phyloP scores from a whole-genome alignment of 2,797 vertebrate genomes.

The Vespertilio murinus region DNA sequence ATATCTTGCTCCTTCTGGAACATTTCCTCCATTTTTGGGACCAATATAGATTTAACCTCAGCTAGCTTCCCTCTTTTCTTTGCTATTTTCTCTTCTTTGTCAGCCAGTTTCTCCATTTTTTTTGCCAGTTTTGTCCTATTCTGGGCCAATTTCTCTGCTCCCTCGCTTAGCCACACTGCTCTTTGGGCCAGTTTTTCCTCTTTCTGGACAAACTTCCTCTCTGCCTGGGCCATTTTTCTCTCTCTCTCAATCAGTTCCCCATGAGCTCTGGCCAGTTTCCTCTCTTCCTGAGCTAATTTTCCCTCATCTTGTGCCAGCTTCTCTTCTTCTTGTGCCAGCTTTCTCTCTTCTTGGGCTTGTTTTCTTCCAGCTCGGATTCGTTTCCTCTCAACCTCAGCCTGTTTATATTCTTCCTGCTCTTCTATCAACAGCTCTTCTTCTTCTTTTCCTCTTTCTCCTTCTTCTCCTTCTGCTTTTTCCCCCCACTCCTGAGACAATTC shows the following conservation, averaged over 20 bases:
- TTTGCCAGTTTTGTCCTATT: constrained; percentile 29
- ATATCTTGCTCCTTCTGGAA: constrained; percentile 9
- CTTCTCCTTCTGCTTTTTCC: not conserved
- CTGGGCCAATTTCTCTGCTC: constrained; percentile 41
- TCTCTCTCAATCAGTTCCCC: not conserved
- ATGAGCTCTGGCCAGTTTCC: constrained; percentile 28
- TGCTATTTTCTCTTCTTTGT: not conserved
- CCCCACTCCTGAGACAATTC: not conserved
- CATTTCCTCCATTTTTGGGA: not conserved
- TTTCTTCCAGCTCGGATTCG: not conserved
- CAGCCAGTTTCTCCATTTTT: not conserved
- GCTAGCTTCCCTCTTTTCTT: constrained; percentile 36
- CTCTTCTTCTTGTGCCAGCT: constrained; percentile 52
- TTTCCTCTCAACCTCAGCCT: not conserved
- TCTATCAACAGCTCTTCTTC: not conserved
- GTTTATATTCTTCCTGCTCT: constrained; percentile 20
- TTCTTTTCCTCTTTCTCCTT: accelerated
- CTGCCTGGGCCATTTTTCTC: not conserved
- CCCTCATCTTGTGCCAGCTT: constrained; percentile 55
- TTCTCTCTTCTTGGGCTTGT: not conserved
- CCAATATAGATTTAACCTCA: not conserved
- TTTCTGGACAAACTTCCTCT: not conserved
- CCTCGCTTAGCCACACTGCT: not conserved
- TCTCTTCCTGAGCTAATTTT: constrained; percentile 56
- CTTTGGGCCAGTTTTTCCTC: not conserved